A percentile compares a stretch with the other conserved stretches of the same genome.
Evolutionary conservation across 1,140 invertebrate genomes (phyloP).

Genomic region (Drosophila punjabiensis): DNA sequence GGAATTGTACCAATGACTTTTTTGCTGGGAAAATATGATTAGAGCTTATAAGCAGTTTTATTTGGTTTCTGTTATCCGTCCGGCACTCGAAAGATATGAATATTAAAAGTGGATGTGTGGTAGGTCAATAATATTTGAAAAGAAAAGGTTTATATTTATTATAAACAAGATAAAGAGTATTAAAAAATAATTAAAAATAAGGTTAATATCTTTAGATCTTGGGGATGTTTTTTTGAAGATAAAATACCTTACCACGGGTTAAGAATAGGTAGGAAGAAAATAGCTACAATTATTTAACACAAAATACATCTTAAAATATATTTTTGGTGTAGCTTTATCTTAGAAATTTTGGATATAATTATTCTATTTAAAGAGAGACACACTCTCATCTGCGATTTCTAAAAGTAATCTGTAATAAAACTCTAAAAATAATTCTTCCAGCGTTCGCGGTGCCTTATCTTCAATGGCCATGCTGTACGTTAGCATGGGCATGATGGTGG

Average conservation of each 20-base stretch:
- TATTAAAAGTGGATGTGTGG: neutral
- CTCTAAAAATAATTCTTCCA: conserved; percentile 13
- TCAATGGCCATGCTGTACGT: conserved; percentile 73
- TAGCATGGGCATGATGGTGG: conserved; percentile 63
- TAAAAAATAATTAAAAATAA: neutral
- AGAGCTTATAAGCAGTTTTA: neutral
- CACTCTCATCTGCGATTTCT: neutral
- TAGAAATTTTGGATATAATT: neutral
- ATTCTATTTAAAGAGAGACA: neutral
- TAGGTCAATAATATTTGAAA: neutral
- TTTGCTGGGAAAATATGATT: too few relatives aligned
- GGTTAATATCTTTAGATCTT: fast-evolving
- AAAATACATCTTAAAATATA: neutral
- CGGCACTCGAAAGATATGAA: conserved; percentile 1
- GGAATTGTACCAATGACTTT: neutral
- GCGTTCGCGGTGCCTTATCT: conserved; percentile 67
- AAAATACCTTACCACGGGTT: neutral
- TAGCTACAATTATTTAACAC: neutral
- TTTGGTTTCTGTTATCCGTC: too few relatives aligned
- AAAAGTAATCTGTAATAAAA: neutral
- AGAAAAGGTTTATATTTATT: neutral
- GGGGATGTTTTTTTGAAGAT: too few relatives aligned
- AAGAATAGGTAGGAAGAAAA: neutral
- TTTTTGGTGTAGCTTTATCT: neutral
- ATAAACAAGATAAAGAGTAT: neutral